These are phyloP conservation scores for Calycopis cecrops DNA, from an alignment of 1,140 invertebrate genomes.

Conservation along the genomic window DNA sequence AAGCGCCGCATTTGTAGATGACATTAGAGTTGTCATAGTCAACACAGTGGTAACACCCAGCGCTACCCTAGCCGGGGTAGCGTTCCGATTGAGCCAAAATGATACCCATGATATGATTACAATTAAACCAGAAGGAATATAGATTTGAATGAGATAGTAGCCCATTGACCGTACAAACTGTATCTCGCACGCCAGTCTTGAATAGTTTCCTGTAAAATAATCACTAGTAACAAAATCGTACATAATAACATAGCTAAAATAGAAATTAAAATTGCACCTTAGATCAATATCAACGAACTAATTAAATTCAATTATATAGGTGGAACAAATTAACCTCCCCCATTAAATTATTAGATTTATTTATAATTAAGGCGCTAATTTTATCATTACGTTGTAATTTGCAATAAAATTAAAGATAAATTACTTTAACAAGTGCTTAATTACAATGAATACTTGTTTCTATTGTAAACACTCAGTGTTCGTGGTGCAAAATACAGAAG, in stretches of 20 bases:
- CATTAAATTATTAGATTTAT: neutral
- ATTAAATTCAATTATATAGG: no score
- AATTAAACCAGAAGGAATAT: conserved; percentile 98
- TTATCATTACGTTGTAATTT: neutral
- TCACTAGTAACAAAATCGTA: conserved; percentile 17
- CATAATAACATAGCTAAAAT: conserved; percentile 1
- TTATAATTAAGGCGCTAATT: neutral
- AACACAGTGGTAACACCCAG: conserved; percentile 97
- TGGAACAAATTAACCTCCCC: neutral
- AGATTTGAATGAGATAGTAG: conserved; percentile 99
- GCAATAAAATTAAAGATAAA: neutral
- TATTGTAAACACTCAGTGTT: conserved; percentile 57
- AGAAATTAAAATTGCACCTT: no score
- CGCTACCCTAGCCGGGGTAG: conserved; percentile 96
- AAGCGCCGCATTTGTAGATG: conserved; percentile 97
- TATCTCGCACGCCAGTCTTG: conserved; percentile 96
- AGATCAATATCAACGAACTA: no score
- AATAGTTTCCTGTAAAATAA: conserved; percentile 92
- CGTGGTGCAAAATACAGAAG: conserved; percentile 69
- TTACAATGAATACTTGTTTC: conserved; percentile 25
- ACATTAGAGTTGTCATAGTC: conserved; percentile 99
- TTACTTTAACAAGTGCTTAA: conserved; percentile 6
- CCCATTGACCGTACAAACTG: conserved; percentile 98
- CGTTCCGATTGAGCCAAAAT: conserved; percentile 94
- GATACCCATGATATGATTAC: conserved; percentile 99